Conservation (phyloP, 2,888 invertebrate species). For the Callosobruchus maculatus region DNA sequence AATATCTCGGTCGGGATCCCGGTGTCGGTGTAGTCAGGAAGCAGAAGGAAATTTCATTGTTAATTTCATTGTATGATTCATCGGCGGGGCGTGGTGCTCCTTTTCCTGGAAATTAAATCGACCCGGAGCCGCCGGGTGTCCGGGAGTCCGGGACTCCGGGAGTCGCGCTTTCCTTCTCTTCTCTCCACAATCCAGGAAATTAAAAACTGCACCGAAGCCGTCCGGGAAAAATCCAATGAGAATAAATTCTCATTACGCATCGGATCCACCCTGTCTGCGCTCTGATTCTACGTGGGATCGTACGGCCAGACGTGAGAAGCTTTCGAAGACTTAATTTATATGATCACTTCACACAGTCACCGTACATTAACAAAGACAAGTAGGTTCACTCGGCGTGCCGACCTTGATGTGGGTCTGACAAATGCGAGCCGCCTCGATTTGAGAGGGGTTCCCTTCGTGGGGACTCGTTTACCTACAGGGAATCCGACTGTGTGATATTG, state of each 20-base stretch:
- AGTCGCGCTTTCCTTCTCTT: neutral
- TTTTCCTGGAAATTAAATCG: constrained; percentile 7
- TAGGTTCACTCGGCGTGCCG: too few species aligned
- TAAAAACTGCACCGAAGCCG: neutral
- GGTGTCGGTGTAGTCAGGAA: constrained; percentile 2
- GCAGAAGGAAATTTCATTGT: constrained; percentile 11
- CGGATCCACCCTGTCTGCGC: too few species aligned
- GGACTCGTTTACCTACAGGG: too few species aligned
- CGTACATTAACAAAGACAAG: too few species aligned
- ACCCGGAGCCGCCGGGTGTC: neutral
- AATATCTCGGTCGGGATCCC: neutral
- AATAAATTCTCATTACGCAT: neutral
- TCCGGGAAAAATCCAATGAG: neutral
- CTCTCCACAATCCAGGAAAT: neutral
- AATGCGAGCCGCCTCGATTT: too few species aligned
- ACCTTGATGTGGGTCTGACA: too few species aligned
- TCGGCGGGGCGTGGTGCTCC: constrained; percentile 1
- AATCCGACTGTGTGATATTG: too few species aligned
- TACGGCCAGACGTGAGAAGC: too few species aligned
- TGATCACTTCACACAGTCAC: too few species aligned
- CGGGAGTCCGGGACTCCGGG: neutral
- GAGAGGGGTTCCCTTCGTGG: too few species aligned
- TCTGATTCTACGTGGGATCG: neutral
- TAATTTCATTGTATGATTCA: constrained; percentile 6
- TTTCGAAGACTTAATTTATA: too few species aligned